Conservation (phyloP, 2,113 vertebrate genomes). For the Coryphaenoides rupestris region DNA sequence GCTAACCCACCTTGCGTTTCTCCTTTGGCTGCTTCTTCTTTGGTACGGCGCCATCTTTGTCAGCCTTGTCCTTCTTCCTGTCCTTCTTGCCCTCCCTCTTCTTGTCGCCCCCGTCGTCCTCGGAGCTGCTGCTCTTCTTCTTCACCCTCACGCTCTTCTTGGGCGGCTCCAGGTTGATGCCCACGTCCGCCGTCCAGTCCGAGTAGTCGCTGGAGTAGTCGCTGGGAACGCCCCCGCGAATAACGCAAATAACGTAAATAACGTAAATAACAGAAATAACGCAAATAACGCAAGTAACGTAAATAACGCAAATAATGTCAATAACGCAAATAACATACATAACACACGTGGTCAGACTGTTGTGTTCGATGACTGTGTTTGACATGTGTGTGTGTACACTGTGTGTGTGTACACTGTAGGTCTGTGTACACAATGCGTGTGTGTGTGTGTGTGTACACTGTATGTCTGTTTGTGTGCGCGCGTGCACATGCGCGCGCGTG, state of each 20-base stretch:
- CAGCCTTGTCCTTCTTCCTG: constrained; percentile 86
- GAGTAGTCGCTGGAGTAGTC: constrained; percentile 99
- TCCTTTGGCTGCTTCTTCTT: constrained; percentile 97
- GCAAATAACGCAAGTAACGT: too few relatives aligned
- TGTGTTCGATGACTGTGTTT: too few relatives aligned
- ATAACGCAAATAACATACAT: too few relatives aligned
- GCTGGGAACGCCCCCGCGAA: constrained; percentile 54
- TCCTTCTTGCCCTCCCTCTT: constrained; percentile 92
- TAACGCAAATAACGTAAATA: too few relatives aligned
- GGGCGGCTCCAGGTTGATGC: constrained; percentile 97
- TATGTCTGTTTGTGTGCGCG: too few relatives aligned
- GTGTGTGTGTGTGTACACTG: too few relatives aligned
- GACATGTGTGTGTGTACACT: not conserved
- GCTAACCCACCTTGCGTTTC: constrained; percentile 86
- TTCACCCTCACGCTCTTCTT: constrained; percentile 93
- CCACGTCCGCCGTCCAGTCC: constrained; percentile 97
- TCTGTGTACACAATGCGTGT: too few relatives aligned
- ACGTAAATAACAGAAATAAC: too few relatives aligned
- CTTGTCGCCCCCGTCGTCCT: constrained; percentile 81
- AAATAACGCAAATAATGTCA: too few relatives aligned
- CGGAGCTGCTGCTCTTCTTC: constrained; percentile 90
- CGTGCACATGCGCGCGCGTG: too few relatives aligned
- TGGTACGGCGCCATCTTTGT: constrained; percentile 90
- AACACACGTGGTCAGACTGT: not conserved
- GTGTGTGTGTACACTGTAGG: not conserved